These are phyloP conservation scores for Odobenus rosmarus DNA, from an alignment of 2,113 vertebrate species.

Conservation along the genomic window DNA sequence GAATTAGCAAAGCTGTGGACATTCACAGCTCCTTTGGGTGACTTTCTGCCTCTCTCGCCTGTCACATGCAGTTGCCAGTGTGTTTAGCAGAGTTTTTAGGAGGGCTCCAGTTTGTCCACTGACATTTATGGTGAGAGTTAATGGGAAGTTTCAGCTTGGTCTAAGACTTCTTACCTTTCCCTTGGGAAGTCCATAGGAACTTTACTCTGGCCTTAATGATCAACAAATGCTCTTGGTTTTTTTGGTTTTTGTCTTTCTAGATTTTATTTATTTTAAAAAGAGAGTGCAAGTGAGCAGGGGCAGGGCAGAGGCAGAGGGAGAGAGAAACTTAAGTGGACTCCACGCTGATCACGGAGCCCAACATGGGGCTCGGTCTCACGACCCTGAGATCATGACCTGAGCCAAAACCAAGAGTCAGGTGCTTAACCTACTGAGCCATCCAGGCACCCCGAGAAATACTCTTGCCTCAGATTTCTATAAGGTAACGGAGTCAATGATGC, in stretches of 20 bases:
- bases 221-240: neutral
- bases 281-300: neutral
- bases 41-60: neutral
- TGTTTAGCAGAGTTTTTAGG: neutral
- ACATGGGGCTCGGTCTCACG: neutral
- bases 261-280: neutral
- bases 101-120: neutral
- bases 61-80: neutral
- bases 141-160: neutral
- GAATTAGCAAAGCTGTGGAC: neutral
- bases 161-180: neutral
- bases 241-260: neutral
- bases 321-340: neutral
- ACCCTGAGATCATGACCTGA: neutral
- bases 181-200: neutral
- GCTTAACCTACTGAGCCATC: neutral
- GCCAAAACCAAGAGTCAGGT: neutral
- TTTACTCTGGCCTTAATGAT: neutral
- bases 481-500: neutral
- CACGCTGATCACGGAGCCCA: neutral
- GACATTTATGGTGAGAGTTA: neutral
- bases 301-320: neutral
- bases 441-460: neutral
- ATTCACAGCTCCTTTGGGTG: neutral
- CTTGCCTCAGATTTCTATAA: neutral